phyloP scores from a whole-genome alignment of 2,113 vertebrate species.

The Microtus oregoni region DNA sequence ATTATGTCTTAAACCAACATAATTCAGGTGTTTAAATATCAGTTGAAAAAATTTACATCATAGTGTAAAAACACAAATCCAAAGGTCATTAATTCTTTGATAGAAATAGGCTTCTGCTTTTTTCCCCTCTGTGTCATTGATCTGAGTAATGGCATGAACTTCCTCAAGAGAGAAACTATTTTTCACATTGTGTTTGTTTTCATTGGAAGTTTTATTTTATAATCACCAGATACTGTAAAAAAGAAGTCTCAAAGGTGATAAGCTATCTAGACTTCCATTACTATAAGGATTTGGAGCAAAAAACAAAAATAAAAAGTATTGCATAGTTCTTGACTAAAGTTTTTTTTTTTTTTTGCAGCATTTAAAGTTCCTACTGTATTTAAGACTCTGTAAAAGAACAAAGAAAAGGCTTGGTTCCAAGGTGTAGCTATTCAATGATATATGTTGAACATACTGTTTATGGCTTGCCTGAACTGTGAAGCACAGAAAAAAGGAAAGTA shows the following conservation, averaged over 20 bases:
- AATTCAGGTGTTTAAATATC: constrained; percentile 1
- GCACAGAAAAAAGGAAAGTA: not conserved
- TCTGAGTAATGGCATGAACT: not conserved
- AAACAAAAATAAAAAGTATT: not conserved
- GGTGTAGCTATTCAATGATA: not conserved
- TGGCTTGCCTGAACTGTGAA: not conserved
- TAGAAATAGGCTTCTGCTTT: not conserved
- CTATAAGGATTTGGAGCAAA: not conserved
- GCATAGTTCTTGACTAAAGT: not conserved
- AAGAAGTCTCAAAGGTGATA: not conserved
- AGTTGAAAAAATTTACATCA: not conserved
- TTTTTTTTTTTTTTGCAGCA: not conserved
- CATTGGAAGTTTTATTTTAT: not conserved
- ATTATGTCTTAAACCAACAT: not conserved
- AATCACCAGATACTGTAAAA: not conserved
- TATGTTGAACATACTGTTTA: no score
- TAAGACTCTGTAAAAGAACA: not conserved
- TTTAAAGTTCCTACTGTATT: not conserved
- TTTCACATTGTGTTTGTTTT: not conserved
- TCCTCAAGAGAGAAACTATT: not conserved
- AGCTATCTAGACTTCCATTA: not conserved
- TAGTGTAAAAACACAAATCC: not conserved
- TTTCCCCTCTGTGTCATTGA: not conserved
- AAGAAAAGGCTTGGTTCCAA: not conserved
- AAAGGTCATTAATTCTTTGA: not conserved